Percentiles rank a stretch among this genome's conserved stretches.
Evolutionary conservation across 2,113 vertebrate species (phyloP).

Genomic region (Varanus salvator): DNA sequence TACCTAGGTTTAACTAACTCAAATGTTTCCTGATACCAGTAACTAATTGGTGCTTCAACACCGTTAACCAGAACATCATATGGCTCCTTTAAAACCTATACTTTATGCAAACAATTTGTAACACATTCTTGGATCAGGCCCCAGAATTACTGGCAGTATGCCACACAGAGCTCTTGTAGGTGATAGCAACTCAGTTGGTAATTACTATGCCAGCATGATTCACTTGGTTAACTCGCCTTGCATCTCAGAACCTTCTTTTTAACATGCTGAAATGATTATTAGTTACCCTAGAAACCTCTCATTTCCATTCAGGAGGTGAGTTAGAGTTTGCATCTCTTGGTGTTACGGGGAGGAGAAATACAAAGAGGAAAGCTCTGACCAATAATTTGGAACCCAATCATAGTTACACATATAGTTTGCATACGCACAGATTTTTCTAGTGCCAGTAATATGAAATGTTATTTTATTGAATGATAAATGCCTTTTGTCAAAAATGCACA

Average conservation of each 20-base stretch:
- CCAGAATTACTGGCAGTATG: neutral
- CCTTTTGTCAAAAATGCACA: neutral
- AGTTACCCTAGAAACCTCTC: neutral
- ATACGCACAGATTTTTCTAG: neutral
- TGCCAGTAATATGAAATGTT: neutral
- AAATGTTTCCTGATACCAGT: neutral
- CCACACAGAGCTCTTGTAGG: neutral
- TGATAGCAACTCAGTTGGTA: neutral
- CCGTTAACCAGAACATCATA: neutral
- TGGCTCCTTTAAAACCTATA: constrained; percentile 1
- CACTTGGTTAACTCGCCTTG: constrained; percentile 20
- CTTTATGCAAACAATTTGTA: constrained; percentile 6
- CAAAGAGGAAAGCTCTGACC: neutral
- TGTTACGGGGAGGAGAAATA: neutral
- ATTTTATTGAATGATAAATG: neutral
- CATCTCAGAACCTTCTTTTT: constrained; percentile 28
- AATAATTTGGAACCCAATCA: neutral
- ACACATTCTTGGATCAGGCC: constrained; percentile 15
- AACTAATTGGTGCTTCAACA: neutral
- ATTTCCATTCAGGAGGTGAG: constrained; percentile 1
- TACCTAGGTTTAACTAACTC: constrained; percentile 15
- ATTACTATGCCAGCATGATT: constrained; percentile 33
- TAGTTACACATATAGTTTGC: neutral
- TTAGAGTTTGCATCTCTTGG: neutral
- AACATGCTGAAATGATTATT: constrained; percentile 15